phyloP scores from a whole-genome alignment of 2,888 invertebrate genomes.

The Hemistola chrysoprasaria region DNA sequence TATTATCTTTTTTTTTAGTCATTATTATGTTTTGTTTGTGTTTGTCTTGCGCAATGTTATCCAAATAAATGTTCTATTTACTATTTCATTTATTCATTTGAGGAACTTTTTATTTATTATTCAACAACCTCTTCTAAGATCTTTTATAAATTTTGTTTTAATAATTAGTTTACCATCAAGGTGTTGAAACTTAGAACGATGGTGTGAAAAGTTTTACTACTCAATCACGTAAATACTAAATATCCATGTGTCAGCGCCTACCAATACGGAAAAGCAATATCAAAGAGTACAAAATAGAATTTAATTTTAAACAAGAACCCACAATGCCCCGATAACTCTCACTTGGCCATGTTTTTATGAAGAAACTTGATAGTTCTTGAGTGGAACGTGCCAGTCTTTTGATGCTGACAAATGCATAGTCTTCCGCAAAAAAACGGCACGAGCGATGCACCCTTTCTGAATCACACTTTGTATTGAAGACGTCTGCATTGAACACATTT shows the following conservation, averaged over 20 bases:
- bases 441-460: no score
- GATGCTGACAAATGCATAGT: constrained; percentile 68
- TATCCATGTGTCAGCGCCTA: not conserved
- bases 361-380: constrained; percentile 77
- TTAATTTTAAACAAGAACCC: constrained; percentile 13
- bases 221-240: not conserved
- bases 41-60: no score
- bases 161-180: no score
- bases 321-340: not conserved
- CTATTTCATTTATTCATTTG: no score
- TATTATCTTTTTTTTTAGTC: no score
- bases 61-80: no score
- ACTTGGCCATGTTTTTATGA: constrained; percentile 45
- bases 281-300: not conserved
- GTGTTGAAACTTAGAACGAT: no score
- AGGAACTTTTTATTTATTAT: no score
- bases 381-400: constrained; percentile 73
- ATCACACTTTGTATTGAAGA: constrained; percentile 36
- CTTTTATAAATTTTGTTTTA: no score
- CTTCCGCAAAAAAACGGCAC: constrained; percentile 74
- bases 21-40: no score
- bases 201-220: not conserved
- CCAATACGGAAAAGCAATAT: no score
- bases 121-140: no score
- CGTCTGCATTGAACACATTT: constrained; percentile 20